Evolutionary conservation across 2,113 vertebrate species (phyloP).

Genomic region (Mohoua ochrocephala): DNA sequence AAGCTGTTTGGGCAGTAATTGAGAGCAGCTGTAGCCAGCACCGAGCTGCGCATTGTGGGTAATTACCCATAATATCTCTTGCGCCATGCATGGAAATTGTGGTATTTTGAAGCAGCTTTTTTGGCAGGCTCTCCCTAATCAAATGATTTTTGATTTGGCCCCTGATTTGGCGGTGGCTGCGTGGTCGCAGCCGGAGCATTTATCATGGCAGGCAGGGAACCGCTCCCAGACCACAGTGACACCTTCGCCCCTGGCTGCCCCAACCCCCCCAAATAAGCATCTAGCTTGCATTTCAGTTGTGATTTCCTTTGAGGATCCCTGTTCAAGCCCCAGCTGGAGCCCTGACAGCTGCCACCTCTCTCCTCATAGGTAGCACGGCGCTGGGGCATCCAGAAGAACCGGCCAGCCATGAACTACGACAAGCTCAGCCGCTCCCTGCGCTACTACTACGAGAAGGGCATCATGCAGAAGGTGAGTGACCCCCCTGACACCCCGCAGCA

Average conservation of each 20-base stretch:
- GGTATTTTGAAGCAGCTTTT: slow-evolving; percentile 55
- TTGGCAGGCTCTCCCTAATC: slow-evolving; percentile 70
- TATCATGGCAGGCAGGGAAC: neutral
- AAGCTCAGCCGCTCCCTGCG: slow-evolving; percentile 96
- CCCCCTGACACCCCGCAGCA: fast-evolving
- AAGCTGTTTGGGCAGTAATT: slow-evolving; percentile 66
- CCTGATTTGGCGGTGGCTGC: slow-evolving; percentile 23
- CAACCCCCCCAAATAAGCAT: neutral
- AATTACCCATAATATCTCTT: slow-evolving; percentile 69
- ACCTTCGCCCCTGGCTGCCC: neutral
- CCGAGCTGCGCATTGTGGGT: slow-evolving; percentile 66
- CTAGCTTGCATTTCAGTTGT: fast-evolving
- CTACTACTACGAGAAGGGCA: slow-evolving; percentile 98
- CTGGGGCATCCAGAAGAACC: slow-evolving; percentile 97
- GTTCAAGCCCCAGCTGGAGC: neutral
- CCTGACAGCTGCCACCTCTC: neutral
- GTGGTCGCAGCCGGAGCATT: neutral
- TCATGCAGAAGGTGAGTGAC: slow-evolving; percentile 92
- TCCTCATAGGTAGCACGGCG: slow-evolving; percentile 86
- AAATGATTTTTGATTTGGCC: slow-evolving; percentile 66
- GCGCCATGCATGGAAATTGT: slow-evolving; percentile 63
- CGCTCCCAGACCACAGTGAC: fast-evolving
- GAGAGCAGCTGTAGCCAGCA: slow-evolving; percentile 70
- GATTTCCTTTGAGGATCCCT: neutral
- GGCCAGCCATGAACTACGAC: slow-evolving; percentile 97